A percentile compares a stretch with the other conserved stretches of the same genome.
phyloP scores from a whole-genome alignment of 2,797 vertebrate species.

The Pangasius djambal region DNA sequence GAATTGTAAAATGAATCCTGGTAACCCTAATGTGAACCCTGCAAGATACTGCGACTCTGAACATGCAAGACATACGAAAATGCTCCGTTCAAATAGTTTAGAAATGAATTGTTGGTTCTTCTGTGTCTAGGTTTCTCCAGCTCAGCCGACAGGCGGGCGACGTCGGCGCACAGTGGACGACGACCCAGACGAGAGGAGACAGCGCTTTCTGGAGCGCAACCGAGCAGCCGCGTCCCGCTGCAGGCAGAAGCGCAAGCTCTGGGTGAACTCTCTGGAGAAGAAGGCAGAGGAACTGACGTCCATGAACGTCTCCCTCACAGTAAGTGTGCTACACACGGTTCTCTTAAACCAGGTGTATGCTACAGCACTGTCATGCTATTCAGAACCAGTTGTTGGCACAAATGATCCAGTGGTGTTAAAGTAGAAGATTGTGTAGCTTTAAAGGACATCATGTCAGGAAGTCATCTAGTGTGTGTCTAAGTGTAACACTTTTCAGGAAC shows the following conservation, averaged over 20 bases:
- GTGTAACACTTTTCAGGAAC: slow-evolving; percentile 6
- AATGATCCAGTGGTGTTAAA: background rate
- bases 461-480: background rate
- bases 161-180: slow-evolving; percentile 88
- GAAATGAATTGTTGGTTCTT: background rate
- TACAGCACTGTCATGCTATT: background rate
- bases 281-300: slow-evolving; percentile 93
- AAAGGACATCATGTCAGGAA: background rate
- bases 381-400: background rate
- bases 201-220: slow-evolving; percentile 95
- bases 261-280: slow-evolving; percentile 94
- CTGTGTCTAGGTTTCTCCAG: slow-evolving; percentile 87
- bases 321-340: slow-evolving; percentile 70
- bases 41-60: background rate
- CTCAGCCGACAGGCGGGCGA: slow-evolving; percentile 93
- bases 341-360: background rate
- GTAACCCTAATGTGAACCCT: background rate
- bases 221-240: slow-evolving; percentile 94
- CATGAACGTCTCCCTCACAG: slow-evolving; percentile 94
- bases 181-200: slow-evolving; percentile 93
- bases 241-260: slow-evolving; percentile 94
- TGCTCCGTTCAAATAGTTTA: background rate
- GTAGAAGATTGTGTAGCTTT: background rate
- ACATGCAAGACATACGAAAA: background rate
- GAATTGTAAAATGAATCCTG: background rate